Evolutionary conservation across 2,797 vertebrate genomes (phyloP).

Genomic region (Sebastes wilsoni): DNA sequence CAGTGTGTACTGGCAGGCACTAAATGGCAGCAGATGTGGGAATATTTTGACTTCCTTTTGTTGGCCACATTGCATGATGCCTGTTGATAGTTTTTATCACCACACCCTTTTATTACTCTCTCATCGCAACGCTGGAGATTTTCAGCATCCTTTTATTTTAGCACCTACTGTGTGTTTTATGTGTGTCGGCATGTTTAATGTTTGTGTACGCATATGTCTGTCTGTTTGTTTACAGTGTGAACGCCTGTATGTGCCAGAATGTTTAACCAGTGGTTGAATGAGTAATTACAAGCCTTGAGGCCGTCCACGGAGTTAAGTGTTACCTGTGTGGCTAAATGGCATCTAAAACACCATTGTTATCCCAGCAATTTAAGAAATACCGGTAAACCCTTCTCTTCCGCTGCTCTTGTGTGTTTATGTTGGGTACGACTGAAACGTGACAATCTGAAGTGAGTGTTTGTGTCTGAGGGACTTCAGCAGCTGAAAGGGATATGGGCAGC

Average conservation of each 20-base stretch:
- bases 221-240: conserved; percentile 11
- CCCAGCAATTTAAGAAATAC: conserved; percentile 44
- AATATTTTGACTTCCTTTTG: conserved; percentile 41
- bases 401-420: not conserved
- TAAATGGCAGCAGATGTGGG: conserved; percentile 54
- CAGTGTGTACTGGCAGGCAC: conserved; percentile 3
- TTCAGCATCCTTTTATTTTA: not conserved
- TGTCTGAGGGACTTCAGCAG: conserved; percentile 5
- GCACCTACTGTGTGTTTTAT: not conserved
- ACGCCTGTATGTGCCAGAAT: conserved; percentile 25
- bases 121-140: not conserved
- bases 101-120: not conserved
- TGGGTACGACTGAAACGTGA: conserved; percentile 4
- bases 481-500: conserved; percentile 4
- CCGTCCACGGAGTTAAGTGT: conserved; percentile 40
- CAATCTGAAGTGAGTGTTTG: conserved; percentile 6
- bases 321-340: conserved; percentile 59
- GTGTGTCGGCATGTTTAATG: not conserved
- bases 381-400: conserved; percentile 35
- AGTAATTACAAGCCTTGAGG: conserved; percentile 60
- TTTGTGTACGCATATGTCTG: not conserved
- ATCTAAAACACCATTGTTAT: conserved; percentile 40
- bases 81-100: conserved; percentile 6
- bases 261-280: conserved; percentile 57
- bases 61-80: conserved; percentile 1